Conservation (phyloP, 2,113 vertebrate genomes). For the Brachyistius frenatus region DNA sequence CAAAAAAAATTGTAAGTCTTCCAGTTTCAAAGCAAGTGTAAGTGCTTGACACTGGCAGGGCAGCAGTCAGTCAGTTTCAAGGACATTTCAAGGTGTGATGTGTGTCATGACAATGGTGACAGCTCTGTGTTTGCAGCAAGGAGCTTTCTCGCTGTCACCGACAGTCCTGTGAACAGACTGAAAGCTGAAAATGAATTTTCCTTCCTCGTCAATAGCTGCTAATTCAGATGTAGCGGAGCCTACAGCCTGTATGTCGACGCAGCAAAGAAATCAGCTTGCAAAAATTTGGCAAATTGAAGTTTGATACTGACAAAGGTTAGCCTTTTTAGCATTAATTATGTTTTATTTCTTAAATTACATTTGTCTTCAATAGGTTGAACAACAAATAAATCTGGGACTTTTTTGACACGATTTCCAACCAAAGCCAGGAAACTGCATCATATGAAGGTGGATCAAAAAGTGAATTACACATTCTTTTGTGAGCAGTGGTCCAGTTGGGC, state of each 20-base stretch:
- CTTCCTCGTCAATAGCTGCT: constrained; percentile 46
- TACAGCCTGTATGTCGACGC: background rate
- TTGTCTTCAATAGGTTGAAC: too few species aligned
- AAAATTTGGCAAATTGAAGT: too few species aligned
- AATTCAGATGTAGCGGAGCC: constrained; percentile 35
- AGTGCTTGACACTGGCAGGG: constrained; percentile 4
- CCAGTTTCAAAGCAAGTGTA: background rate
- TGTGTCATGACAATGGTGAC: constrained; percentile 35
- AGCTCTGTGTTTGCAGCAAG: constrained; percentile 35
- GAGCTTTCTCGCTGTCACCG: constrained; percentile 24
- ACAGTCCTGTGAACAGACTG: constrained; percentile 47
- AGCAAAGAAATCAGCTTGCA: background rate
- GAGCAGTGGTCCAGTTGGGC: too few species aligned
- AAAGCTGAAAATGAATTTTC: constrained; percentile 56
- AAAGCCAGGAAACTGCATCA: too few species aligned
- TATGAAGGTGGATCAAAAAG: too few species aligned
- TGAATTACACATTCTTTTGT: too few species aligned
- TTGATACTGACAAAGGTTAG: too few species aligned
- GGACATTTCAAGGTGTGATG: constrained; percentile 18
- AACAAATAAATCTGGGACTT: too few species aligned
- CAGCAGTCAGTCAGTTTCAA: constrained; percentile 12
- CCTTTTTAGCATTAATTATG: too few species aligned
- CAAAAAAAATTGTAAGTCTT: constrained; percentile 10
- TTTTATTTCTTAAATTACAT: too few species aligned
- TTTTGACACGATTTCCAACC: too few species aligned